phyloP scores from a whole-genome alignment of 2,797 vertebrate species.

The Euthynnus affinis region DNA sequence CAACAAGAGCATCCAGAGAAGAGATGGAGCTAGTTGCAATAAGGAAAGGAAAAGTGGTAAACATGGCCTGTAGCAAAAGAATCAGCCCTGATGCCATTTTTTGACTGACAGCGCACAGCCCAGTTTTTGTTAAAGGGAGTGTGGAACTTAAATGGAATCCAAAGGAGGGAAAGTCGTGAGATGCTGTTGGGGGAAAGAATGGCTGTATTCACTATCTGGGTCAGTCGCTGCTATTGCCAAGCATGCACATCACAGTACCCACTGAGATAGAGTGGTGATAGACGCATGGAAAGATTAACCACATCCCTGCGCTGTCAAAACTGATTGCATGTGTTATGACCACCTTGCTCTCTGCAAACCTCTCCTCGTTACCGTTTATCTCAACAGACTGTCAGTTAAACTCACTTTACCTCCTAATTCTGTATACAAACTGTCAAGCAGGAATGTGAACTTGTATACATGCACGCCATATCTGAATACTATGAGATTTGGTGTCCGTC shows the following conservation, averaged over 20 bases:
- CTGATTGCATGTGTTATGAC: constrained; percentile 76
- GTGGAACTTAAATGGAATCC: constrained; percentile 69
- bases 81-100: constrained; percentile 38
- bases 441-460: constrained; percentile 51
- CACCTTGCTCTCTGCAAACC: constrained; percentile 64
- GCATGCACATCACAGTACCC: constrained; percentile 66
- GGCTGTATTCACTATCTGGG: constrained; percentile 75
- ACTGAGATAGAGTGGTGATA: constrained; percentile 78
- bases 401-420: constrained; percentile 58
- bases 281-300: constrained; percentile 71
- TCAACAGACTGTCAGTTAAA: constrained; percentile 76
- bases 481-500: constrained; percentile 51
- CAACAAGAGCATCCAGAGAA: constrained; percentile 44
- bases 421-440: constrained; percentile 76
- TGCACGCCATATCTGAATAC: constrained; percentile 44
- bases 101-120: constrained; percentile 47
- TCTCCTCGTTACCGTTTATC: constrained; percentile 75
- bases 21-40: constrained; percentile 12
- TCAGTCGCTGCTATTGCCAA: constrained; percentile 61
- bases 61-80: constrained; percentile 27
- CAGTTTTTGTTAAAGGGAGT: constrained; percentile 50
- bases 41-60: constrained; percentile 25
- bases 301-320: constrained; percentile 71
- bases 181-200: constrained; percentile 47
- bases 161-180: constrained; percentile 44